Conservation (phyloP, 2,888 invertebrate species). For the Calliopum simillimum region DNA sequence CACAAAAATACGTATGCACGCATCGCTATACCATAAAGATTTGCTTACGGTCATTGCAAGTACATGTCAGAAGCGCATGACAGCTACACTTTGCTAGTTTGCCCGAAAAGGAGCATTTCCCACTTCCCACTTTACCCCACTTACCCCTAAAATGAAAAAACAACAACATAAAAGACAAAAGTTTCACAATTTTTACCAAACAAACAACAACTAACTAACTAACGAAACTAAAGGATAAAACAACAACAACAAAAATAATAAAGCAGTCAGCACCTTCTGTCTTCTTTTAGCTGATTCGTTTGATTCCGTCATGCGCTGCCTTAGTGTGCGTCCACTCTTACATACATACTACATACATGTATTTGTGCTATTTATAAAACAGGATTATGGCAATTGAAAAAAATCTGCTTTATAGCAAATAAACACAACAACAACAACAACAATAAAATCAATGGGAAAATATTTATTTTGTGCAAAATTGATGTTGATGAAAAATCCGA, state of each 20-base stretch:
- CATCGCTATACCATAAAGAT: too few relatives aligned
- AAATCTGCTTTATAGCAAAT: slow-evolving; percentile 8
- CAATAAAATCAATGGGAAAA: not conserved
- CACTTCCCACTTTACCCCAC: too few relatives aligned
- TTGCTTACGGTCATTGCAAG: too few relatives aligned
- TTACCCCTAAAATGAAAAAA: too few relatives aligned
- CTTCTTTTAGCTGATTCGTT: not conserved
- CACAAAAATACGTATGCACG: too few relatives aligned
- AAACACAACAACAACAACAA: slow-evolving; percentile 23
- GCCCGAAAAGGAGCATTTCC: too few relatives aligned
- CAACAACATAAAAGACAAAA: slow-evolving; percentile 5
- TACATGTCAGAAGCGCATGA: too few relatives aligned
- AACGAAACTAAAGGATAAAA: not conserved
- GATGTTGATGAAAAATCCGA: slow-evolving; percentile 13
- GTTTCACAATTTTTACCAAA: slow-evolving; percentile 8
- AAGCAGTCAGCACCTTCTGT: not conserved
- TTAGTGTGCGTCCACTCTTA: too few relatives aligned
- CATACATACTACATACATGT: too few relatives aligned
- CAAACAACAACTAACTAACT: not conserved
- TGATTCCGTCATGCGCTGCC: not conserved
- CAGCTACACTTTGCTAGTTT: too few relatives aligned
- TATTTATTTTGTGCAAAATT: slow-evolving; percentile 11
- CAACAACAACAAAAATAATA: not conserved
- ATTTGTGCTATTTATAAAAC: too few relatives aligned
- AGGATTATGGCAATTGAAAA: slow-evolving; percentile 27